Percentiles rank a stretch among this genome's conserved stretches.
phyloP scores from a whole-genome alignment of 2,888 invertebrate species.

The Drosophila formosana region DNA sequence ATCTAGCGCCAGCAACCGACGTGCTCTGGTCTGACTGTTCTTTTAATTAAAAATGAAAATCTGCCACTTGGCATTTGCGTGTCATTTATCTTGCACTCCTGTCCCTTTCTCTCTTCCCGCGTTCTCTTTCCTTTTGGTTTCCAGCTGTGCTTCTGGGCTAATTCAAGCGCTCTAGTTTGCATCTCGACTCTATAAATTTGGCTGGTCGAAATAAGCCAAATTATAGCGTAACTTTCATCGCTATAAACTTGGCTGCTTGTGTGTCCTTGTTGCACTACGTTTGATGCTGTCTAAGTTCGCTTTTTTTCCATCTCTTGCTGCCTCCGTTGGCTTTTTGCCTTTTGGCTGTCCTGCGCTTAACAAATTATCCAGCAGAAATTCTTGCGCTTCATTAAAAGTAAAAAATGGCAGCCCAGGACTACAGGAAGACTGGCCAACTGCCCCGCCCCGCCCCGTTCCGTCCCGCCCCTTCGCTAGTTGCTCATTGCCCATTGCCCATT shows the following conservation, averaged over 20 bases:
- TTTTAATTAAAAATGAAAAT: constrained; percentile 81
- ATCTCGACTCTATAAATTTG: constrained; percentile 76
- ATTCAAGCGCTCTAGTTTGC: constrained; percentile 72
- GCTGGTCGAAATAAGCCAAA: constrained; percentile 73
- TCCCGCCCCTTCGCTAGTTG: not conserved
- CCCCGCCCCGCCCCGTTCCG: not conserved
- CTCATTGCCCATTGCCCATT: constrained; percentile 13
- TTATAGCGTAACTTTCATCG: constrained; percentile 67
- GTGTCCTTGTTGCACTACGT: constrained; percentile 54
- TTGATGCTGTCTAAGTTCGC: constrained; percentile 63
- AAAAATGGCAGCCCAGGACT: constrained; percentile 72
- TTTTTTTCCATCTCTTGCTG: constrained; percentile 26
- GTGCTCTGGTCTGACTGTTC: constrained; percentile 49
- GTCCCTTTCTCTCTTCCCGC: not conserved
- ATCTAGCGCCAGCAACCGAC: constrained; percentile 10
- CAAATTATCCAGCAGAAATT: constrained; percentile 83
- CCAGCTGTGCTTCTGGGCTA: constrained; percentile 42
- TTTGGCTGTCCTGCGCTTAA: constrained; percentile 73
- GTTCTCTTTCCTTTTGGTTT: not conserved
- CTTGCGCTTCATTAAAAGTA: constrained; percentile 83
- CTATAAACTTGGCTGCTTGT: constrained; percentile 5
- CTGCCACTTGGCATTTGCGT: constrained; percentile 70
- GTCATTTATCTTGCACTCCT: constrained; percentile 69
- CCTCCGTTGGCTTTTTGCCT: constrained; percentile 74
- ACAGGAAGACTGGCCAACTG: constrained; percentile 47